A percentile compares a stretch with the other conserved stretches of the same genome.
Evolutionary conservation across 2,888 invertebrate species (phyloP).

Genomic region (Mallateleia sp.): DNA sequence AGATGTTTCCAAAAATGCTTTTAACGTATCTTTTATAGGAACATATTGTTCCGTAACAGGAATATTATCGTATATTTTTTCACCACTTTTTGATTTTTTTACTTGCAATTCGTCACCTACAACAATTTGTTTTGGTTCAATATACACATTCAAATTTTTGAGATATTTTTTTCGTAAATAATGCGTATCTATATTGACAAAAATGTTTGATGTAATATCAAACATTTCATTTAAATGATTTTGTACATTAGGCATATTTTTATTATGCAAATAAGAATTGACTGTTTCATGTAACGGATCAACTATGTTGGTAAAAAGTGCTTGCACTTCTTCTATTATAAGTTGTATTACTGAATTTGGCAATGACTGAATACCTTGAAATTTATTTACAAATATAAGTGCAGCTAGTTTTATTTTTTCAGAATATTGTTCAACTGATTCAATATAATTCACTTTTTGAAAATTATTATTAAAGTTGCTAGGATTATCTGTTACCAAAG

Average conservation of each 20-base stretch:
- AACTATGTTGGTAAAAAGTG: background rate
- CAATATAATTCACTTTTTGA: too few relatives aligned
- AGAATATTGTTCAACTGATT: too few relatives aligned
- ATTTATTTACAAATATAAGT: background rate
- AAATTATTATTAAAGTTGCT: too few relatives aligned
- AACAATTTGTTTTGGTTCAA: background rate
- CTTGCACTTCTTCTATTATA: background rate
- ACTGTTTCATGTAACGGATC: background rate
- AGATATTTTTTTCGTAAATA: background rate
- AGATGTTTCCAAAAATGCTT: background rate
- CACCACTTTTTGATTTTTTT: background rate
- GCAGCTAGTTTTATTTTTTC: background rate
- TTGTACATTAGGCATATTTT: too few relatives aligned
- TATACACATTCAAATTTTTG: background rate
- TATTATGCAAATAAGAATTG: background rate
- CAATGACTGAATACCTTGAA: background rate
- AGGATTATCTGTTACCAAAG: too few relatives aligned
- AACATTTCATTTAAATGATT: background rate
- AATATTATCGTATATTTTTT: background rate
- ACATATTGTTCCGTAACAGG: background rate
- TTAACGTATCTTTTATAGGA: conserved; percentile 2
- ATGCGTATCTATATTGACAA: background rate
- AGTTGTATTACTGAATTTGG: background rate
- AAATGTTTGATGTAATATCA: background rate
- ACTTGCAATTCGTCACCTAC: too few relatives aligned